Evolutionary conservation across 2,888 invertebrate genomes (phyloP), one percentile per base, ranked within the genome.

Genomic region (Nysson spinosus): DNA sequence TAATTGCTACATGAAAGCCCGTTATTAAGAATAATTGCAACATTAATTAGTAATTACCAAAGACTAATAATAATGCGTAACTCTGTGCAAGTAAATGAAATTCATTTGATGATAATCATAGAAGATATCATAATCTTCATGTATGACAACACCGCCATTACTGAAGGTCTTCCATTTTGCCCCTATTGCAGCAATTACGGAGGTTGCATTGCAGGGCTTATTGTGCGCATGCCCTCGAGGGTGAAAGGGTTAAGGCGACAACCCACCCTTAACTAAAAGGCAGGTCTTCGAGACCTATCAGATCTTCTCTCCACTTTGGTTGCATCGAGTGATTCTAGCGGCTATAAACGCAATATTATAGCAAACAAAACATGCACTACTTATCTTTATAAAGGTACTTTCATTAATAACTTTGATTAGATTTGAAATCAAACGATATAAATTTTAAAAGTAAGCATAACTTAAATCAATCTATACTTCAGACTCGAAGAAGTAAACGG

Each of bases 161-260:
- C 54, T 35, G 28, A 47, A 34, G 30, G 72, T 47, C 76, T 74
- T 54, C 82, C 83, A 83, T 83, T 83, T 83, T 82, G 75, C 75
- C 71, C 57, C 58, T 64, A 64, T 46, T 81, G 79, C 79, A 78
- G 77, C 72, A 83, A 80, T 83, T 79, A 77, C 71, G 63, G 66
- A 72, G 77, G 69, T 75, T 78, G 70, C 71, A 78, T 67, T 61
- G 72, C 77, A 66, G 60, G 46, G 57, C 34, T 47, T 69, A 66
- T 67, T 63, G 43, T 75, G 83, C 82, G 82, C 82, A 82, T 77
- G 83, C 75, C 77, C 69, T 72, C 43, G 58, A 49, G 69, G 61
- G 64, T 49, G 49, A 80, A 81, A 80, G 80, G 78, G 81, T 81
- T 82, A 77, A 79, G 51, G n/a, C n/a, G 62, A 46, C 58, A 68